Evolutionary conservation across 2,113 vertebrate species (phyloP), one percentile per base, ranked within the genome.

Genomic region (Stegastes partitus): DNA sequence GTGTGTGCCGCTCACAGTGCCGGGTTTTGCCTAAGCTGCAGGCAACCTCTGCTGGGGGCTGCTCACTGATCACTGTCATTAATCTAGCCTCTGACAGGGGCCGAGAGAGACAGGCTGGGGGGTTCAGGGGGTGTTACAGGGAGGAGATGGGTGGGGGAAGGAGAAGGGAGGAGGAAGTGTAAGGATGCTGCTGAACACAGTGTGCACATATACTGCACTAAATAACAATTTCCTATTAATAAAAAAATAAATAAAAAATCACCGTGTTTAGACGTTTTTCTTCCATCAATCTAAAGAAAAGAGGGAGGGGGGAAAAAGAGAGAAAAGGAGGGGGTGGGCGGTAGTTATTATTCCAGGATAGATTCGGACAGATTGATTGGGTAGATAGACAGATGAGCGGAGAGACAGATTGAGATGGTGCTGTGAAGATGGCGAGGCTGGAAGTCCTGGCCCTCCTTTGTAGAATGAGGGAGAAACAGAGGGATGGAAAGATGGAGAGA

Each of bases 11-110:
- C 73, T 86, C 83, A 85, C 85, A 84, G 91, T 82, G 81, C 65
- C 6, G 64, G 74, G 85, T 86, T 94, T 87, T 91, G 89, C 89
- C 75, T 79, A 78, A 88, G 85, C 90, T 93, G 89, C 83, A 88
- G 91, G 91, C 90, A 83, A 78, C 83, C 90, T 89, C 86, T 87
- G 92, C 88, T 91, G 90, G 89, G 89, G 90, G 92, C 85, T 92
- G 91, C 89, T 90, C 82, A 80, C 87, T 94, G 91, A 95, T 94
- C 94, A 94, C 89, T 93, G 93, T 88, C 94, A 95, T 95, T 94
- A 95, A 95, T 95, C 94, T 94, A 82, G 76, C 87, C 66, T 55
- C 89, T 95, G 94, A 93, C 93, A 92, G 92, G 81, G 89, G 79
- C 77, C 69, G 23, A 68, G 77, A 77, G 84, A 87, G 85, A 87